A percentile compares a stretch with the other conserved stretches of the same genome.
phyloP scores from a whole-genome alignment of 1,140 invertebrate species.

The Trichomalopsis sarcophagae region DNA sequence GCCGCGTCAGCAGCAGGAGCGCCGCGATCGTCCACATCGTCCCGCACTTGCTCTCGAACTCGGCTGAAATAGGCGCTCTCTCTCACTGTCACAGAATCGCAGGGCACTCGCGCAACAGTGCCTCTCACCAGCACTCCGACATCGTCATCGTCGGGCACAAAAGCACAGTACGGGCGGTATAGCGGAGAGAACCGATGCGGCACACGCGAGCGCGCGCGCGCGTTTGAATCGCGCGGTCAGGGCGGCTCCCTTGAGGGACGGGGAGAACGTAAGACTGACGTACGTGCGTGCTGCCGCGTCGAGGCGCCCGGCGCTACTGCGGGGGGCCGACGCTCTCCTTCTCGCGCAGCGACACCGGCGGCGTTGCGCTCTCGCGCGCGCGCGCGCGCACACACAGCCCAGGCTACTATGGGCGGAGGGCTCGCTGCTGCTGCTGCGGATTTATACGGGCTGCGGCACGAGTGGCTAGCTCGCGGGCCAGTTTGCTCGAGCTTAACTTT shows the following conservation, averaged over 20 bases:
- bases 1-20: slow-evolving; percentile 46
- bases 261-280: slow-evolving; percentile 35
- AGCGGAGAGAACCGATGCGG: no score
- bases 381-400: neutral
- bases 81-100: neutral
- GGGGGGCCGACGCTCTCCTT: slow-evolving; percentile 2
- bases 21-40: slow-evolving; percentile 13
- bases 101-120: no score
- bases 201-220: neutral
- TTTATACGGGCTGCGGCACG: neutral
- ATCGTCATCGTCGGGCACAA: neutral
- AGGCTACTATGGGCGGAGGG: neutral
- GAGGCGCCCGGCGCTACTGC: slow-evolving; percentile 67
- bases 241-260: slow-evolving; percentile 18
- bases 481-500: neutral
- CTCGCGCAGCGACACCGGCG: neutral
- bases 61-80: neutral
- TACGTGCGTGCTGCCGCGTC: slow-evolving; percentile 61
- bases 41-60: neutral
- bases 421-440: neutral
- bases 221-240: neutral
- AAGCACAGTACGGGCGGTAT: no score
- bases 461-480: slow-evolving; percentile 8
- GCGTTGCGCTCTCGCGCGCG: slow-evolving; percentile 4
- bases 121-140: neutral